Conservation (phyloP, 92 coral and sea anemone genomes). For the Galaxea fascicularis region DNA sequence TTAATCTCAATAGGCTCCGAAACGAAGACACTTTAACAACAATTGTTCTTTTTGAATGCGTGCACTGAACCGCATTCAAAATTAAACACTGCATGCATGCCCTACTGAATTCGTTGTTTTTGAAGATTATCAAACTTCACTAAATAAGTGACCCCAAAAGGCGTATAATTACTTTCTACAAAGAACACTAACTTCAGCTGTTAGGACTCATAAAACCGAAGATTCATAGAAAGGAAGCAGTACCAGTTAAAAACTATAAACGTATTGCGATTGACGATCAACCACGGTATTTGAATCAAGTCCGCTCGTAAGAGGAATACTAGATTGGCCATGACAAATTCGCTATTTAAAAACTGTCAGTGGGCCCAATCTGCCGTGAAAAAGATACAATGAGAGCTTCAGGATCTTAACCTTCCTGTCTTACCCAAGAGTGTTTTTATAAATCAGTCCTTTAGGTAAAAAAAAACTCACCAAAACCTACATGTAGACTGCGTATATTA, state of each 20-base stretch:
- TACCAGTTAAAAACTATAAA: not conserved
- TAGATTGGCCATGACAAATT: not conserved
- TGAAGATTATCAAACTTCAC: not conserved
- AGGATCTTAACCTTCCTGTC: not conserved
- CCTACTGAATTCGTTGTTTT: not conserved
- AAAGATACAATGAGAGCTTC: not conserved
- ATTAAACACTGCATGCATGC: not conserved
- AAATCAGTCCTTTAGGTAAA: not conserved
- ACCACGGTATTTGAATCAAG: not conserved
- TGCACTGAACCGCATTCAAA: not conserved
- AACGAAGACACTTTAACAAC: not conserved
- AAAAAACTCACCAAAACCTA: not conserved
- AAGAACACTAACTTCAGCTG: constrained; percentile 1
- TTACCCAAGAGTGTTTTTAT: not conserved
- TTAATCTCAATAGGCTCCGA: not conserved
- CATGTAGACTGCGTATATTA: not conserved
- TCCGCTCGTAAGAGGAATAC: too few species aligned
- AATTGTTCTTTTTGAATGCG: constrained; percentile 36
- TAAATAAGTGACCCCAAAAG: not conserved
- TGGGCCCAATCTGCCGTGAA: constrained; percentile 28
- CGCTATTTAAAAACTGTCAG: not conserved
- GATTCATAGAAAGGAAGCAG: not conserved
- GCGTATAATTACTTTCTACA: not conserved
- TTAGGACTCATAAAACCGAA: not conserved
- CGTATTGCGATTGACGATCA: not conserved